Conservation (phyloP, 2,797 vertebrate species). For the Esox lucius region DNA sequence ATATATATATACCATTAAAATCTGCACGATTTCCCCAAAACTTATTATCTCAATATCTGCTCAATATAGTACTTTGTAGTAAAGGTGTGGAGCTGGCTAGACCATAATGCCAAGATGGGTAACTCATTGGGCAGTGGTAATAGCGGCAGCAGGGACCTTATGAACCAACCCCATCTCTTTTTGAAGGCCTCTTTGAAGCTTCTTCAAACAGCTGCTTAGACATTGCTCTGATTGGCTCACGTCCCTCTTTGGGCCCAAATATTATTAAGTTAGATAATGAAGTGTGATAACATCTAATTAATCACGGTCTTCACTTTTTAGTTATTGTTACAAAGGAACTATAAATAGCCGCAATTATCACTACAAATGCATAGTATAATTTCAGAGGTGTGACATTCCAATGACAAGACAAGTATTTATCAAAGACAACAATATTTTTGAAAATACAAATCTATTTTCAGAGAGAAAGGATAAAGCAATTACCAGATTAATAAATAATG, state of each 20-base stretch:
- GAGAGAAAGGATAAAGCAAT: too few species aligned
- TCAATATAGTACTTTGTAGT: not conserved
- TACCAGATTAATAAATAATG: too few species aligned
- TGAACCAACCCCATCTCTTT: not conserved
- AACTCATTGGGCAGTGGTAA: not conserved
- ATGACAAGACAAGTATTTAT: too few species aligned
- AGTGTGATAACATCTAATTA: too few species aligned
- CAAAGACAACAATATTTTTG: too few species aligned
- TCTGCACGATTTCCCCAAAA: not conserved
- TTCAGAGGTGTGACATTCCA: too few species aligned
- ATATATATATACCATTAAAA: not conserved
- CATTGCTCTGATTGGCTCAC: not conserved
- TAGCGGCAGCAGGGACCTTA: not conserved
- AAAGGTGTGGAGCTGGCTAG: not conserved
- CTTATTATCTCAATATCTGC: not conserved
- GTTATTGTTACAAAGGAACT: too few species aligned
- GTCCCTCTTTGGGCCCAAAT: not conserved
- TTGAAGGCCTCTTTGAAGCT: not conserved
- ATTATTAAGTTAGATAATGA: not conserved
- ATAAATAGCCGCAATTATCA: too few species aligned
- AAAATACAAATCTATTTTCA: too few species aligned
- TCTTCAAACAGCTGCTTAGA: not conserved
- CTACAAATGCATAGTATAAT: too few species aligned
- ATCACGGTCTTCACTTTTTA: too few species aligned
- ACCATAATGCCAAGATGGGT: not conserved